Evolutionary conservation across 2,113 vertebrate species (phyloP).

Genomic region (cat (Felis catus)): F.catus_Fca126_mat1.0 CM031421.1:87578001-87578500

Average conservation of each 20-base stretch:
- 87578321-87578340: conserved; percentile 65
- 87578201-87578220: conserved; percentile 54
- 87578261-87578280: conserved; percentile 76
- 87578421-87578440: conserved; percentile 83
- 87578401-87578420: conserved; percentile 78
- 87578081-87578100: not conserved
- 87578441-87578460: conserved; percentile 81
- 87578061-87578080: not conserved
- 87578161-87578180: too few relatives aligned
- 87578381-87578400: conserved; percentile 82
- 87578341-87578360: conserved; percentile 83
- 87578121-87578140: conserved; percentile 51
- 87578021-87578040: not conserved
- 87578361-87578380: conserved; percentile 84
- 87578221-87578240: conserved; percentile 30
- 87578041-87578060: not conserved
- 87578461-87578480: conserved; percentile 86
- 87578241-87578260: conserved; percentile 48
- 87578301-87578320: conserved; percentile 77
- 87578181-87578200: conserved; percentile 46
- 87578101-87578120: not conserved
- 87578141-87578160: not conserved
- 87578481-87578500: conserved; percentile 78
- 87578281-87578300: conserved; percentile 75
- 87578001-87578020: not conserved